Evolutionary conservation across 2,888 invertebrate genomes (phyloP), one percentile per base, ranked within the genome.

Genomic region (Andrena chrysosceles): DNA sequence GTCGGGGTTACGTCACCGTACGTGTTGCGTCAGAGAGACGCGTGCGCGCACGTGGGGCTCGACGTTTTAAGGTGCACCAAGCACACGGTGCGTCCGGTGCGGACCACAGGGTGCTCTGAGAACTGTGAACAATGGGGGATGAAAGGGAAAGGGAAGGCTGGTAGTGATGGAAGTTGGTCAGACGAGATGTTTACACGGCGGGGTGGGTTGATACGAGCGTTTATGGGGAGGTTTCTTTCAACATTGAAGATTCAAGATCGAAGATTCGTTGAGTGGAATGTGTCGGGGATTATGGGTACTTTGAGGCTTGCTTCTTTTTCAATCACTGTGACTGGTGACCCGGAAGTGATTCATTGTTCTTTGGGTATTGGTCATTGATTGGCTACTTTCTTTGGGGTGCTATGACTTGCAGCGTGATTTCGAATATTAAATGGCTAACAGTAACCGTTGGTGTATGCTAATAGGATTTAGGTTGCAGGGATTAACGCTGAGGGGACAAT

Each of bases 11-110:
- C 72, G 48, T 75, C 77, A 66, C 13, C 31, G 33, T 59, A 69
- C 69, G 69, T 85, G 89, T 89, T 88, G 89, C 89, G 85, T 89
- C 88, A 89, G 56, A 42, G 78, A 71, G 60, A 81, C 83, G 86
- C 81, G 80, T 82, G 80, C 76, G 87, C 83, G 82, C 89, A 88
- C 88, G 87, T 85, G 88, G 77, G 70, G 64, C 31, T 8, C n/a
- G 54, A 26, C 69, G 16, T 78, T 48, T 20, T 54, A 20, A 6
- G 26, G 49, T 31, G 60, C 56, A 64, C 1, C 33, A n/a, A 16
- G 29, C 76, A 33, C 31, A 26, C 13, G n/a, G n/a, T n/a, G 35
- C 16, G 2, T 16, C 35, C 60, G 62, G 1, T n/a, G 42, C 42
- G 42, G 42, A 5, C 13, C 23, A 42, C 23, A 33, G 4, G 6